These are phyloP conservation scores for Verasper variegatus DNA, from an alignment of 2,113 vertebrate species.

Conservation along the genomic window DNA sequence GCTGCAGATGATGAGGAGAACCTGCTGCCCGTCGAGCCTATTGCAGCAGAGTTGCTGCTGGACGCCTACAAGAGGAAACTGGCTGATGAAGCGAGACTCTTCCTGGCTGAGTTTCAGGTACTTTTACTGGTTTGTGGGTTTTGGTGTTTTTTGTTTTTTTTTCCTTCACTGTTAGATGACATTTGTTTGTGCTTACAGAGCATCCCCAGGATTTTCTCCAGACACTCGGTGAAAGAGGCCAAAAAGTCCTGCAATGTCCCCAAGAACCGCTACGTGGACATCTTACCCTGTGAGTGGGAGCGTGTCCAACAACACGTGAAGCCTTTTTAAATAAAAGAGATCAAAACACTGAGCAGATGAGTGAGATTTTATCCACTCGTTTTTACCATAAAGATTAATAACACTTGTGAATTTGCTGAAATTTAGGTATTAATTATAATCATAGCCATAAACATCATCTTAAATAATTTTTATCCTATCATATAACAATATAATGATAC, in stretches of 20 bases:
- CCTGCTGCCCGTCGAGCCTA: constrained; percentile 89
- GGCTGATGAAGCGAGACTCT: constrained; percentile 93
- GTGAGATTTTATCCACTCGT: too few species aligned
- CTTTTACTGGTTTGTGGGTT: not conserved
- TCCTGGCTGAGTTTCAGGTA: constrained; percentile 98
- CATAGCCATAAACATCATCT: too few species aligned
- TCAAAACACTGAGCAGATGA: too few species aligned
- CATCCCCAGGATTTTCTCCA: constrained; percentile 92
- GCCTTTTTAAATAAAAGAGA: not conserved
- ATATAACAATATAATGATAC: too few species aligned
- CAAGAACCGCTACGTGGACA: constrained; percentile 98
- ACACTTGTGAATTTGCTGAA: too few species aligned
- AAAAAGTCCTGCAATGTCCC: constrained; percentile 87
- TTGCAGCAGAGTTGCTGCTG: constrained; percentile 86
- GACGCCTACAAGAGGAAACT: constrained; percentile 92
- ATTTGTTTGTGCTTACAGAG: constrained; percentile 81
- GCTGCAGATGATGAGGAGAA: constrained; percentile 86
- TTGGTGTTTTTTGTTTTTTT: not conserved
- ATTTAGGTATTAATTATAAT: too few species aligned
- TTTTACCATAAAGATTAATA: too few species aligned
- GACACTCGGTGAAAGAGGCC: constrained; percentile 90
- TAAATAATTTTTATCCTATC: too few species aligned
- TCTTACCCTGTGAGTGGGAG: constrained; percentile 89
- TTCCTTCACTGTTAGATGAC: not conserved
- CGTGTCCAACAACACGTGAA: not conserved